phyloP scores from a whole-genome alignment of 2,888 invertebrate species.

The Mechanitis messenoides region DNA sequence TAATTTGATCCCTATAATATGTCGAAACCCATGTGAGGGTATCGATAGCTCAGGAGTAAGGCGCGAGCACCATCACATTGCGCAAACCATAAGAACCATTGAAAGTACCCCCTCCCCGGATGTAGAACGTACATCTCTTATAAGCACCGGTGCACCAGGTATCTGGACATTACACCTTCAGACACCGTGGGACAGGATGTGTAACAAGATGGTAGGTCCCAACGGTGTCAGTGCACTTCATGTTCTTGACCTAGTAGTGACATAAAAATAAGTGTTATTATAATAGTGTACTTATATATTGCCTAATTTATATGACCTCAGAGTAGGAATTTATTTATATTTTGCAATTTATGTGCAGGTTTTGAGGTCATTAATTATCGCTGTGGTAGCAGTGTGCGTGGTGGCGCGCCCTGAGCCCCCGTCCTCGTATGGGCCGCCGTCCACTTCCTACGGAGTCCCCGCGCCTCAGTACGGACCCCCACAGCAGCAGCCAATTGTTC shows the following conservation, averaged over 20 bases:
- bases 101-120: slow-evolving; percentile 75
- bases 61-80: slow-evolving; percentile 61
- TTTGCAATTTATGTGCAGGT: slow-evolving; percentile 54
- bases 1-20: too few relatives aligned
- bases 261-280: slow-evolving; percentile 2
- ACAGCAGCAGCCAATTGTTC: slow-evolving; percentile 85
- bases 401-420: slow-evolving; percentile 76
- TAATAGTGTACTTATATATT: slow-evolving; percentile 1
- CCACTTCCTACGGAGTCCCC: slow-evolving; percentile 73
- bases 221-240: slow-evolving; percentile 35
- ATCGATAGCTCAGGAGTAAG: slow-evolving; percentile 40
- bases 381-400: slow-evolving; percentile 61
- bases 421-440: slow-evolving; percentile 76
- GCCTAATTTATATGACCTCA: background rate
- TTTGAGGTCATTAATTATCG: slow-evolving; percentile 62
- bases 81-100: slow-evolving; percentile 70
- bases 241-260: slow-evolving; percentile 41
- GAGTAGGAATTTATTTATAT: slow-evolving; percentile 19
- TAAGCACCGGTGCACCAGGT: slow-evolving; percentile 68
- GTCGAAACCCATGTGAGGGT: slow-evolving; percentile 8
- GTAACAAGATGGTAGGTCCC: slow-evolving; percentile 69
- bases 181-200: slow-evolving; percentile 64
- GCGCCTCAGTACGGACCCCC: slow-evolving; percentile 83
- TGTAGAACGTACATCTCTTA: slow-evolving; percentile 69
- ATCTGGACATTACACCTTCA: slow-evolving; percentile 67